A percentile compares a stretch with the other conserved stretches of the same genome.
These are phyloP conservation scores for human DNA, from an alignment of 2,113 vertebrate species.

Conservation along the genomic window DNA sequence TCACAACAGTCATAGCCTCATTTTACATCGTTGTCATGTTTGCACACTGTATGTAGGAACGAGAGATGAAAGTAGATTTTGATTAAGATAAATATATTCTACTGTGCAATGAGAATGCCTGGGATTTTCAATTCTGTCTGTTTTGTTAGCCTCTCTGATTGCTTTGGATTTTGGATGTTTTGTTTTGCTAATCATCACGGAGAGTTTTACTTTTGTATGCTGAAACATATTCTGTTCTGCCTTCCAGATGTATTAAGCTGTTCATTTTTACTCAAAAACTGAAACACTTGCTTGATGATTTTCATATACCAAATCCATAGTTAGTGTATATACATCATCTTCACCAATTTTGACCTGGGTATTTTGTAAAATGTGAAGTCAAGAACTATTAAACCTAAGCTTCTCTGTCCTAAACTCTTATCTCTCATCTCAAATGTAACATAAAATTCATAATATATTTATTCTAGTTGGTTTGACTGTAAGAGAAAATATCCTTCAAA, in stretches of 20 bases:
- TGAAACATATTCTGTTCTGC: background rate
- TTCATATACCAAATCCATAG: background rate
- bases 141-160: background rate
- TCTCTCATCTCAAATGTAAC: background rate
- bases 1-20: background rate
- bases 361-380: background rate
- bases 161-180: background rate
- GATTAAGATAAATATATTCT: background rate
- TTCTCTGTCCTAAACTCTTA: background rate
- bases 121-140: background rate
- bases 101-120: background rate
- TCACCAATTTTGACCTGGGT: background rate
- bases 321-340: background rate
- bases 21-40: background rate
- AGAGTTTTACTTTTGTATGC: background rate
- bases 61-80: background rate
- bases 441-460: background rate
- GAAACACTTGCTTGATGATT: background rate
- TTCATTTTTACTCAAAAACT: conserved; percentile 7
- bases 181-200: conserved; percentile 5
- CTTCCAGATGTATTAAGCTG: background rate
- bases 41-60: background rate
- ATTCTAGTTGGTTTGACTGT: background rate
- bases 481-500: background rate
- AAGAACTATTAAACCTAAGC: background rate